Evolutionary conservation across 2,113 vertebrate genomes (phyloP).

Genomic region (Leucosticte australis): DNA sequence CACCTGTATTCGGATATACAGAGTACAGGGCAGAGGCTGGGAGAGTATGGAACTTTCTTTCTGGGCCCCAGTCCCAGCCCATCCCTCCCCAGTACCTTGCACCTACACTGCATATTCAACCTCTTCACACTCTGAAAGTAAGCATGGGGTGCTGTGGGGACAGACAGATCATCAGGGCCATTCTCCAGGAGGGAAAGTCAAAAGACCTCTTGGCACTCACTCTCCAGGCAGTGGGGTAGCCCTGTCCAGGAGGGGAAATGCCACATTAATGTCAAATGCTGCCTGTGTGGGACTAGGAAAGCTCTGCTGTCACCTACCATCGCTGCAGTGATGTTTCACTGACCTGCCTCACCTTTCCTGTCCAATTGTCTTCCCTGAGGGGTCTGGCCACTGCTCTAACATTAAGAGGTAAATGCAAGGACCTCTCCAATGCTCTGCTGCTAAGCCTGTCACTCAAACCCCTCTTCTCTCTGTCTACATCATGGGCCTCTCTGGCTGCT

Average conservation of each 20-base stretch:
- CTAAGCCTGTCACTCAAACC: background rate
- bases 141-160: fast-evolving
- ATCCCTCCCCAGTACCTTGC: background rate
- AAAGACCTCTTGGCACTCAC: background rate
- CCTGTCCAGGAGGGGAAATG: fast-evolving
- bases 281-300: background rate
- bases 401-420: background rate
- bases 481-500: background rate
- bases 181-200: fast-evolving
- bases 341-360: background rate
- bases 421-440: background rate
- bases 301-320: background rate
- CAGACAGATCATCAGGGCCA: background rate
- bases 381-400: background rate
- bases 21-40: background rate
- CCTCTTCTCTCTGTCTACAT: background rate
- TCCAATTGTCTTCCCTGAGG: background rate
- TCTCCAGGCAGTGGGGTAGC: background rate
- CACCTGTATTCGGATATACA: background rate
- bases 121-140: background rate
- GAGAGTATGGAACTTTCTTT: background rate
- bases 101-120: background rate
- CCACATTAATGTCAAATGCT: background rate
- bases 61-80: background rate
- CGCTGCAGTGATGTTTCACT: background rate